Percentiles rank a stretch among this genome's conserved stretches.
These are phyloP conservation scores for Columba janthina DNA, from an alignment of 2,113 vertebrate genomes.

Conservation along the genomic window DNA sequence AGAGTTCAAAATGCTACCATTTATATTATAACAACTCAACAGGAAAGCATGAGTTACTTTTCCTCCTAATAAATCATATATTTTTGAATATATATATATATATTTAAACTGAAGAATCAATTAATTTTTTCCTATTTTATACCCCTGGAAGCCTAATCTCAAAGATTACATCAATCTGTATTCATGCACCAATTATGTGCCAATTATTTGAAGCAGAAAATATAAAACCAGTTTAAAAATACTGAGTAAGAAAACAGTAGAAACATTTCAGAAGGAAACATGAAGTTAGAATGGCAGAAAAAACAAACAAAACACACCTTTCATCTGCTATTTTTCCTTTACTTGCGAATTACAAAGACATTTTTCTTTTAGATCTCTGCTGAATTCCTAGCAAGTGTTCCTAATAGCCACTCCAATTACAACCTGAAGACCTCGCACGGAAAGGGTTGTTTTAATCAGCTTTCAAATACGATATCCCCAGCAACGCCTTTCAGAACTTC, in stretches of 20 bases:
- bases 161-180: not conserved
- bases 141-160: not conserved
- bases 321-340: not conserved
- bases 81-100: not conserved
- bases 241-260: not conserved
- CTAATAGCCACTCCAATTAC: not conserved
- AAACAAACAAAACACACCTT: not conserved
- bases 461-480: not conserved
- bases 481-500: not conserved
- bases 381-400: not conserved
- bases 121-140: not conserved
- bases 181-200: not conserved
- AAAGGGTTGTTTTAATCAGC: not conserved
- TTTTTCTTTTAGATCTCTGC: not conserved
- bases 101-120: not conserved
- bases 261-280: not conserved
- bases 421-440: not conserved
- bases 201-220: not conserved
- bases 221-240: not conserved
- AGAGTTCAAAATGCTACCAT: slow-evolving; percentile 47
- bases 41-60: slow-evolving; percentile 6
- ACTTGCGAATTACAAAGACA: not conserved
- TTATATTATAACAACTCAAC: slow-evolving; percentile 3
- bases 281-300: not conserved
- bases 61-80: slow-evolving; percentile 10